Evolutionary conservation across 2,797 vertebrate species (phyloP).

Genomic region (Hippocampus kuda): DNA sequence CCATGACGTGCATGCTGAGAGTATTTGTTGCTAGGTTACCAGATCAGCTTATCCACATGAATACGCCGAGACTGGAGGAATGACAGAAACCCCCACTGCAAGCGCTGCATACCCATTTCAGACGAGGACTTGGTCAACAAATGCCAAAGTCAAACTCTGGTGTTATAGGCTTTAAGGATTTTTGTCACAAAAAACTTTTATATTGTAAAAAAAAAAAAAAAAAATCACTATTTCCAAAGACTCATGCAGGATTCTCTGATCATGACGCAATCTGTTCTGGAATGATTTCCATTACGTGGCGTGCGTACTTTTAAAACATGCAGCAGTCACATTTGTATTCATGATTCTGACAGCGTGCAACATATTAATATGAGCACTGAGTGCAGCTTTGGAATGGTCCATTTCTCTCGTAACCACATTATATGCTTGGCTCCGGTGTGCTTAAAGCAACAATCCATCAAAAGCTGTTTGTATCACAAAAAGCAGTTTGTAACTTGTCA

Average conservation of each 20-base stretch:
- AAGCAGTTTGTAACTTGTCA: conserved; percentile 1
- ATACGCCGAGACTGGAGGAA: conserved; percentile 8
- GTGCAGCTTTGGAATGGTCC: neutral
- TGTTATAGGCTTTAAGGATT: neutral
- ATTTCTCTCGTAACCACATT: neutral
- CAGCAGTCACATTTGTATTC: neutral
- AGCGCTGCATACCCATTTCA: neutral
- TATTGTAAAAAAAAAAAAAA: too few relatives aligned
- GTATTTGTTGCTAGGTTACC: conserved; percentile 41
- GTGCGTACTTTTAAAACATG: neutral
- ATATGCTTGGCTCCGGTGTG: neutral
- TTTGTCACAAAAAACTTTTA: neutral
- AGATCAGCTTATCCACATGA: conserved; percentile 18
- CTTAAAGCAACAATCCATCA: neutral
- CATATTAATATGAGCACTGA: neutral
- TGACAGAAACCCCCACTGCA: neutral
- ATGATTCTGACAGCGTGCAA: neutral
- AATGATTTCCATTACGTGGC: too few relatives aligned
- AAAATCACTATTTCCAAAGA: too few relatives aligned
- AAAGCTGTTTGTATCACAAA: neutral
- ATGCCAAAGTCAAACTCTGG: conserved; percentile 4
- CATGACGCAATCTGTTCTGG: too few relatives aligned
- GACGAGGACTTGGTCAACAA: neutral
- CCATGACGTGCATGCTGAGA: conserved; percentile 22
- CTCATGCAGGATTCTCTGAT: too few relatives aligned